These are phyloP conservation scores for rat (Rattus norvegicus) DNA, from an alignment of 2,113 vertebrate species.

Conservation along the genomic window DNA sequence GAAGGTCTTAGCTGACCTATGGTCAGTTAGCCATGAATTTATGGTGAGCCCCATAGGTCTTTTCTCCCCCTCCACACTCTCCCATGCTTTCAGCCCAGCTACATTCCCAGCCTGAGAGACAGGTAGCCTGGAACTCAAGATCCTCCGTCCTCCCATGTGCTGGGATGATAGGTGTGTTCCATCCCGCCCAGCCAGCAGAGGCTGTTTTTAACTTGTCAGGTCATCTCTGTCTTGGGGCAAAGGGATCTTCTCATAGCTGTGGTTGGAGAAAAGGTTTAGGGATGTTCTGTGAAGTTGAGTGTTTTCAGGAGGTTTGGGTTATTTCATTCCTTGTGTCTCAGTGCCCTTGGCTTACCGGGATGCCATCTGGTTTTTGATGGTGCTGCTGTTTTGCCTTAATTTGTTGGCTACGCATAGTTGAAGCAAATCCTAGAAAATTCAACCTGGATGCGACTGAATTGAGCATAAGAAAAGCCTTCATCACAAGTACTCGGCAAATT, in stretches of 20 bases:
- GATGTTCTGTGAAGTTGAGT: background rate
- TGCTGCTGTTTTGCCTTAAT: constrained; percentile 83
- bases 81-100: background rate
- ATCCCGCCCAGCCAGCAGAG: background rate
- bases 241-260: background rate
- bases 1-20: background rate
- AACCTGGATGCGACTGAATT: constrained; percentile 94
- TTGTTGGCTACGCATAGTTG: constrained; percentile 92
- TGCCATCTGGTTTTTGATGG: background rate
- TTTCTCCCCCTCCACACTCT: background rate
- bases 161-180: background rate
- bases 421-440: constrained; percentile 98
- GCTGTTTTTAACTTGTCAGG: background rate
- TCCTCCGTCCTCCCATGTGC: background rate
- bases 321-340: background rate
- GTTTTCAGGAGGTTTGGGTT: background rate
- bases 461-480: constrained; percentile 96
- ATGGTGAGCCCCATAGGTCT: background rate
- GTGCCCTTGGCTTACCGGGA: background rate
- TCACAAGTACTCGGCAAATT: constrained; percentile 92
- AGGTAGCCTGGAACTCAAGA: background rate
- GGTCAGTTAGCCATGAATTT: background rate
- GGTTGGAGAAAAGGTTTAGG: constrained; percentile 16
- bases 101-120: background rate
- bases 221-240: background rate